Conservation (phyloP, 2,113 vertebrate species). For the Actenoides lindsayi region DNA sequence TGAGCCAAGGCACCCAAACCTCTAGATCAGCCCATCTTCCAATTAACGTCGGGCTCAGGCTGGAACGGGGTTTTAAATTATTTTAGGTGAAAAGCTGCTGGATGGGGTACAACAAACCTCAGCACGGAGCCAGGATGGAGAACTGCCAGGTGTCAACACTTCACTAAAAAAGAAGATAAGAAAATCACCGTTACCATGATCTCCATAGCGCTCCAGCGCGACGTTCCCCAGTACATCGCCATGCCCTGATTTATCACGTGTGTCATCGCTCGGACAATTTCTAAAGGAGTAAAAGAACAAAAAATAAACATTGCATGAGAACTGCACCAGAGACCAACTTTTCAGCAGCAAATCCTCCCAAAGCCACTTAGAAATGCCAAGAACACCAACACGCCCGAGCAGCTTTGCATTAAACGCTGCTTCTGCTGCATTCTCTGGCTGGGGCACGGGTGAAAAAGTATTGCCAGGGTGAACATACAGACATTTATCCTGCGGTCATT, state of each 20-base stretch:
- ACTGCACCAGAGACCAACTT: neutral
- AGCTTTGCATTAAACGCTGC: accelerated
- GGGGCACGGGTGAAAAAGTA: accelerated
- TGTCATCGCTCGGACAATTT: conserved; percentile 97
- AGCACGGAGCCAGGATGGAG: too few relatives aligned
- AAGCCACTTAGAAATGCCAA: accelerated
- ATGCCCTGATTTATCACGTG: conserved; percentile 97
- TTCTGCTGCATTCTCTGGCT: neutral
- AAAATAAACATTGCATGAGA: accelerated
- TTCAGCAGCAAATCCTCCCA: neutral
- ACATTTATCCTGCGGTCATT: neutral
- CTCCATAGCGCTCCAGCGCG: conserved; percentile 97
- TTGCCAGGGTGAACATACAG: accelerated
- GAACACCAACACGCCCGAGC: accelerated
- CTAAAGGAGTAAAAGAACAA: conserved; percentile 34
- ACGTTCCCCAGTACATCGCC: conserved; percentile 99
- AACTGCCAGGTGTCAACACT: accelerated
- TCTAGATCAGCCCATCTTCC: neutral
- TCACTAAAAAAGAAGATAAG: neutral
- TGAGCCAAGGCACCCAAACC: neutral
- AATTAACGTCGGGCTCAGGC: accelerated
- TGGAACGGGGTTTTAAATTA: accelerated
- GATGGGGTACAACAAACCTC: accelerated
- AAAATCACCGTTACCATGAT: conserved; percentile 85
- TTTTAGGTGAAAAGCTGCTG: too few relatives aligned